Evolutionary conservation across 1,140 invertebrate genomes (phyloP), one percentile per base, ranked within the genome.

Genomic region (Zophobas atratus): DNA sequence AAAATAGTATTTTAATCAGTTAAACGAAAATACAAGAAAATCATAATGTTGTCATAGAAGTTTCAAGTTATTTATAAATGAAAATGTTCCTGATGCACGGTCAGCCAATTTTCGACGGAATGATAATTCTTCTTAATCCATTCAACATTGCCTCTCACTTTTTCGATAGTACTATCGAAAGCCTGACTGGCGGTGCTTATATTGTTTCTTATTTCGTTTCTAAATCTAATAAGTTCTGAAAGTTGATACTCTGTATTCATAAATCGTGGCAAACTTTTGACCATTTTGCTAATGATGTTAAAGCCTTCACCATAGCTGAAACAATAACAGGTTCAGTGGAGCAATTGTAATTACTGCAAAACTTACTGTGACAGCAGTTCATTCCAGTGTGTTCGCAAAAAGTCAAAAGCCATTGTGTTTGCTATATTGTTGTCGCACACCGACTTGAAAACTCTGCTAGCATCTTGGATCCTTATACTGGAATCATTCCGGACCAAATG

Each of bases 401-500:
- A 86, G 77, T 83, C 79, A 74, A 85, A 86, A 1, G 93, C 91
- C 41, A 92, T 85, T 78, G 90, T 89, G 80, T 90, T 92, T 1
- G 92, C 93, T 49, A 89, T 82, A 33, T 89, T 83, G 56, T 89
- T 89, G 38, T 87, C 85, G 3, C 90, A 89, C 4, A 93, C 87
- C 0, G 90, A 85, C 8, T 87, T 84, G 78, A 95, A 92, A 0
- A 93, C 91, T 48, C 84, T 85, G 33, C 85, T 86, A 0, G 91
- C 89, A 86, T 96, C 94, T 85, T 95, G 94, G 34, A 90, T 90
- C 2, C 92, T 90, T 74, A 96, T 93, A 81, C 89, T 90, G 1
- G 89, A 88, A 20, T 87, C 85, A 48, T 90, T 88, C 0, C 89
- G 87, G 36, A 93, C 87, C 4, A 91, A 87, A 87, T 89, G 89